Base-by-base conservation (phyloP, 2,113 vertebrate genomes). In the Calidris pygmaea region DNA sequence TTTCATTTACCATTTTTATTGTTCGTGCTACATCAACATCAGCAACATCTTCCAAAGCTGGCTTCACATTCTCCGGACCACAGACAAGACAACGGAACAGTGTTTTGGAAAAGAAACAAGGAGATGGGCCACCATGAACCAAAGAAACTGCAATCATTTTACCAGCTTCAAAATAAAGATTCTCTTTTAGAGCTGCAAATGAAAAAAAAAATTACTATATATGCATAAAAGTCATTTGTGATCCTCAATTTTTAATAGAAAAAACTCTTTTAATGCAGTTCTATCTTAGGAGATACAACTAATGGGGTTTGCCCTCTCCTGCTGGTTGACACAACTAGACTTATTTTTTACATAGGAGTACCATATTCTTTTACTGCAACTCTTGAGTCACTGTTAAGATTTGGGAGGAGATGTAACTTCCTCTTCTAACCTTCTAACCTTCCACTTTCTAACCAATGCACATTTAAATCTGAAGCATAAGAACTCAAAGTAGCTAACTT, bases 51-150 rank as follows among this genome's bases (percentile, higher is more conserved):
- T 98, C 98, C 85, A 98, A 80, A 93, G 50, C 37, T 95, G 98
- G 98, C 47, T 97, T 96, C 50, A 97, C 97, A 66, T 98, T 98
- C 79, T 98, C 98, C 91, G 98, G 97, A 85, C 98, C 98, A 92
- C 97, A 97, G 81, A 96, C 97, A 93, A 98, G 97, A 87, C 98
- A 99, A 86, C 98, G 92, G 85, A 98, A 99, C 35, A 99, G 98
- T 0, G 98, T 98, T 63, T 88, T 97, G 78, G 99, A 99, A 97
- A 99, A 99, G 97, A 99, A 99, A 65, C 97, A 76, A 58, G 98
- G 95, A 37, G 98, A 95, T n/a, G 98, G 98, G 47, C 98, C 98
- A 50, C 99, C 99, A 4, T 99, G 98, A 81, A 98, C 98, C 94
- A 98, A 96, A 87, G 98, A 98, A 95, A 98, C 87, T 2, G 98